These are phyloP conservation scores for Ladona fulva DNA, from an alignment of 1,140 invertebrate species.

Conservation along the genomic window DNA sequence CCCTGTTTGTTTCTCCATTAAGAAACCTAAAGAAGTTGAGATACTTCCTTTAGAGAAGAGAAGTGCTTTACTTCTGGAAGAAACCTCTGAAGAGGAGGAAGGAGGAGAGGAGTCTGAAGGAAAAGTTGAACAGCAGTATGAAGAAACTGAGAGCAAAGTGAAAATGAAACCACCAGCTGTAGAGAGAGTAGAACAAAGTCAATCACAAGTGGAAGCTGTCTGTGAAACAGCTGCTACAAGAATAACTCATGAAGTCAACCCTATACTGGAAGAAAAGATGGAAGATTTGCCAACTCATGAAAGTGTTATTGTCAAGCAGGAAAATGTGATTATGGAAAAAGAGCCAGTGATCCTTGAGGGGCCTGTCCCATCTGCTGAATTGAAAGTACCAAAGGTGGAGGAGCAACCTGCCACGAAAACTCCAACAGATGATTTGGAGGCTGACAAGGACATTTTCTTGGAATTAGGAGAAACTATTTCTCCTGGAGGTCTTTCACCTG, in stretches of 20 bases:
- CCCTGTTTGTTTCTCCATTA: conserved; percentile 72
- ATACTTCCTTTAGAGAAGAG: conserved; percentile 32
- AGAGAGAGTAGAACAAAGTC: neutral
- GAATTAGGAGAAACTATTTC: neutral
- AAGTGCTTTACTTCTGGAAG: conserved; percentile 54
- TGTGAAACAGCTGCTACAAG: neutral
- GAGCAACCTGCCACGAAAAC: neutral
- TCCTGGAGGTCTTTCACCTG: neutral
- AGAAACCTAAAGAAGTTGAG: conserved; percentile 64
- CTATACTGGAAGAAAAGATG: neutral
- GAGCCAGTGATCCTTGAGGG: neutral
- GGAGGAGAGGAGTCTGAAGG: conserved; percentile 17
- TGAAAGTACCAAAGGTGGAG: neutral
- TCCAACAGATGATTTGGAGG: neutral
- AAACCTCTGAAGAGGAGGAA: conserved; percentile 59
- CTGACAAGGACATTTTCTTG: neutral
- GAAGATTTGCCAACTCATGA: neutral
- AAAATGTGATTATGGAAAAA: neutral
- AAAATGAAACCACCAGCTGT: neutral
- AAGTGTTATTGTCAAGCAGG: too few relatives aligned
- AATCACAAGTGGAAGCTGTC: neutral
- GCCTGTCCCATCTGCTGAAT: neutral
- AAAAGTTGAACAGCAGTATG: neutral
- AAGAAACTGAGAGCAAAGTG: conserved; percentile 21
- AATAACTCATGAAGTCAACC: neutral